Percentiles rank a stretch among this genome's conserved stretches.
Evolutionary conservation across 2,113 vertebrate species (phyloP).

Genomic region (Etheostoma cragini): DNA sequence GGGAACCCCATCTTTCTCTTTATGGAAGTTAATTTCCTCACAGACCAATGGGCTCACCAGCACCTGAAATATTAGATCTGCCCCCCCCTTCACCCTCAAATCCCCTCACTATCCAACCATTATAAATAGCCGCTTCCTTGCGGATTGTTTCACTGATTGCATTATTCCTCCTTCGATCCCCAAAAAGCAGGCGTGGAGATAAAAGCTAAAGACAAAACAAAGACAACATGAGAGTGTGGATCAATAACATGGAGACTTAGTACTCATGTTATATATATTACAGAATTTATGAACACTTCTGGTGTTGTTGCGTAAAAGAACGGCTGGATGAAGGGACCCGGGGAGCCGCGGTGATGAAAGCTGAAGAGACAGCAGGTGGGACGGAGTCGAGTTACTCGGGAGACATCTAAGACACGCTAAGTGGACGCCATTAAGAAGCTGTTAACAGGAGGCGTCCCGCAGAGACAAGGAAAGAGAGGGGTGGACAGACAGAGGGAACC

Average conservation of each 20-base stretch:
- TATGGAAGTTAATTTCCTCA: conserved; percentile 90
- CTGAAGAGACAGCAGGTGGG: conserved; percentile 48
- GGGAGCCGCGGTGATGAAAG: conserved; percentile 51
- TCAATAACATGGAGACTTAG: background rate
- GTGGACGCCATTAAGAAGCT: too few species aligned
- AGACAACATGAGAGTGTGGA: background rate
- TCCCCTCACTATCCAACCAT: conserved; percentile 53
- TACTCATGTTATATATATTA: background rate
- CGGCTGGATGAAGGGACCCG: background rate
- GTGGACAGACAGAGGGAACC: too few species aligned
- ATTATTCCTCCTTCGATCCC: conserved; percentile 15
- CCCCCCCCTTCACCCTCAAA: conserved; percentile 31
- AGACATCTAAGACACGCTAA: too few species aligned
- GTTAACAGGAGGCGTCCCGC: too few species aligned
- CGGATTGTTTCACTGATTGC: conserved; percentile 59
- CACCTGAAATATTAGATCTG: conserved; percentile 76
- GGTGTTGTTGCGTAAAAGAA: fast-evolving
- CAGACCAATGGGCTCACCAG: conserved; percentile 89
- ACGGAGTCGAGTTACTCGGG: background rate
- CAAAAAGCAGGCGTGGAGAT: background rate
- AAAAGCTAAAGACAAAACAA: background rate
- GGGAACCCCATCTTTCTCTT: conserved; percentile 86
- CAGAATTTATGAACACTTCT: background rate
- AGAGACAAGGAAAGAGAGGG: too few species aligned
- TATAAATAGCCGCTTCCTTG: conserved; percentile 78